Conservation (phyloP, 2,888 invertebrate species). For the Brachycybe producta region DNA sequence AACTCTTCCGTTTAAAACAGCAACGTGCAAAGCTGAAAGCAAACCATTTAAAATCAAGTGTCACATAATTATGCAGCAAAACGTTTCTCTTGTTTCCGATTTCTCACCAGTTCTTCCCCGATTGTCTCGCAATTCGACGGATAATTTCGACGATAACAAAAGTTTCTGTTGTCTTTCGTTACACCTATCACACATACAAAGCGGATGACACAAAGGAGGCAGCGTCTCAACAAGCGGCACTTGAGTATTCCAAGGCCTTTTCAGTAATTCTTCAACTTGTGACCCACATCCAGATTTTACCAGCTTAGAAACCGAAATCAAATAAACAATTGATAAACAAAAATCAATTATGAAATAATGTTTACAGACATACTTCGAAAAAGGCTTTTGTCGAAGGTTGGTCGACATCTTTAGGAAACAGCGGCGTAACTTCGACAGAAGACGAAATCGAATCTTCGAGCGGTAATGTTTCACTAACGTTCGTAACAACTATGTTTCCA, state of each 20-base stretch:
- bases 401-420: slow-evolving; percentile 9
- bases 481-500: background rate
- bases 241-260: too few relatives aligned
- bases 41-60: too few relatives aligned
- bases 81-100: too few relatives aligned
- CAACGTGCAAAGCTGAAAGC: slow-evolving; percentile 9
- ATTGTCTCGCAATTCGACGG: background rate
- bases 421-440: background rate
- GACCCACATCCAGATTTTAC: too few relatives aligned
- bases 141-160: slow-evolving; percentile 2
- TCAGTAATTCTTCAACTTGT: slow-evolving; percentile 2
- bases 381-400: background rate
- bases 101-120: slow-evolving; percentile 2
- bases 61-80: too few relatives aligned
- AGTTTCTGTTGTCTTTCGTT: background rate
- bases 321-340: background rate
- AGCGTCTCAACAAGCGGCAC: too few relatives aligned
- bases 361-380: slow-evolving; percentile 7
- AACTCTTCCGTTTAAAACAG: slow-evolving; percentile 1
- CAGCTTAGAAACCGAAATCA: too few relatives aligned
- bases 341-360: background rate
- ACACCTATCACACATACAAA: slow-evolving; percentile 9
- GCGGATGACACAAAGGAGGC: slow-evolving; percentile 6
- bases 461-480: too few relatives aligned
- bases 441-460: too few relatives aligned